These are phyloP conservation scores for Zaprionus vittiger DNA, from an alignment of 1,140 invertebrate species.

Conservation along the genomic window DNA sequence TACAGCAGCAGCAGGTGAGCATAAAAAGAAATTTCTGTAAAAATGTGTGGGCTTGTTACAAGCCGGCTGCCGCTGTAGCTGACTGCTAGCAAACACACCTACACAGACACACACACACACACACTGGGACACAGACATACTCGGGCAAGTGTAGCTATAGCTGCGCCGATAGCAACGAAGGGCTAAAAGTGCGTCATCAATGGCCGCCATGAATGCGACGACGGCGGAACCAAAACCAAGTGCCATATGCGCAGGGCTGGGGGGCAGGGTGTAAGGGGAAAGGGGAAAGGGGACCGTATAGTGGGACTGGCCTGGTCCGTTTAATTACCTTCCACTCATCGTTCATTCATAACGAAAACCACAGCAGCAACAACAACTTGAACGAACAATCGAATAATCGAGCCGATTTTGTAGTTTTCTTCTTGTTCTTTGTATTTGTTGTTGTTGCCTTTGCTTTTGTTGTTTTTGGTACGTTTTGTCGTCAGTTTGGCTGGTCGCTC, in stretches of 20 bases:
- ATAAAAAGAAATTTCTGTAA: slow-evolving; percentile 58
- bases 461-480: slow-evolving; percentile 22
- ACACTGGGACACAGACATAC: slow-evolving; percentile 16
- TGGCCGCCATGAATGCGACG: slow-evolving; percentile 69
- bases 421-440: background rate
- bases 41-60: slow-evolving; percentile 35
- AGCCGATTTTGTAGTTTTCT: slow-evolving; percentile 27
- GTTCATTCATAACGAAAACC: slow-evolving; percentile 73
- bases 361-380: slow-evolving; percentile 26
- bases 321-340: slow-evolving; percentile 62
- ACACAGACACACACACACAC: slow-evolving; percentile 1
- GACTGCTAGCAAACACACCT: slow-evolving; percentile 26
- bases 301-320: slow-evolving; percentile 33
- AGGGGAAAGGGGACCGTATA: background rate
- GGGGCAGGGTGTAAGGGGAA: slow-evolving; percentile 6
- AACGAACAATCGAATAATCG: slow-evolving; percentile 22
- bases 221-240: slow-evolving; percentile 54
- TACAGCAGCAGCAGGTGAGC: slow-evolving; percentile 69
- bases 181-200: slow-evolving; percentile 84
- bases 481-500: slow-evolving; percentile 60
- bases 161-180: slow-evolving; percentile 72
- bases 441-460: background rate
- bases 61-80: slow-evolving; percentile 37
- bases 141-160: slow-evolving; percentile 9
- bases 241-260: slow-evolving; percentile 27